Conservation (phyloP, 1,140 invertebrate genomes). For the Brachionus rubens region DNA sequence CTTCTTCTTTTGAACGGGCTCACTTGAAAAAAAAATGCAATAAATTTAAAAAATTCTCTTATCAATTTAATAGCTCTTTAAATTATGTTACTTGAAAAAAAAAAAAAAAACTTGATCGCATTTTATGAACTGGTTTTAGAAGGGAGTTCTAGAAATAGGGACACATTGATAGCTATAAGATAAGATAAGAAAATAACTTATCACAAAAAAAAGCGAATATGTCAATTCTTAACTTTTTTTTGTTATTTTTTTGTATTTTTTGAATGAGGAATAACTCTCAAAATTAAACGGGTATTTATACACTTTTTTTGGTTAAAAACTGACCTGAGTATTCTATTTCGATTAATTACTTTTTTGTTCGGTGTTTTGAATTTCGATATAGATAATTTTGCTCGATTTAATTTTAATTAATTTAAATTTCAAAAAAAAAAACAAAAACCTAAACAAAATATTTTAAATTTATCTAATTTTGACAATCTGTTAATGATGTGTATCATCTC, state of each 20-base stretch:
- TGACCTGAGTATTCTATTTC: background rate
- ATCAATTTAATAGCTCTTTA: background rate
- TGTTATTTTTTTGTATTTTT: too few species aligned
- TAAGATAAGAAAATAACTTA: background rate
- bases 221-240: background rate
- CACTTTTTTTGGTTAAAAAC: background rate
- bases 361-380: slow-evolving; percentile 31
- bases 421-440: background rate
- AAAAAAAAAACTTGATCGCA: too few species aligned
- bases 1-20: background rate
- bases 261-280: too few species aligned
- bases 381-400: slow-evolving; percentile 41
- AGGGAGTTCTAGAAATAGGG: too few species aligned
- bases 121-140: too few species aligned
- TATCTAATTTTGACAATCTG: background rate
- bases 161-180: slow-evolving; percentile 20
- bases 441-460: background rate
- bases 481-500: slow-evolving; percentile 22
- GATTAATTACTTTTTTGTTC: background rate
- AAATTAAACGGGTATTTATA: background rate
- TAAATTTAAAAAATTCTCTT: slow-evolving; percentile 6
- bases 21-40: slow-evolving; percentile 24
- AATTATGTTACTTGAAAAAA: background rate
- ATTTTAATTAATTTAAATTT: background rate
- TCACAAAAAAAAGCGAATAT: too few species aligned